Evolutionary conservation across 2,113 vertebrate species (phyloP), one percentile per base, ranked within the genome.

Genomic region (Xiphophorus hellerii): DNA sequence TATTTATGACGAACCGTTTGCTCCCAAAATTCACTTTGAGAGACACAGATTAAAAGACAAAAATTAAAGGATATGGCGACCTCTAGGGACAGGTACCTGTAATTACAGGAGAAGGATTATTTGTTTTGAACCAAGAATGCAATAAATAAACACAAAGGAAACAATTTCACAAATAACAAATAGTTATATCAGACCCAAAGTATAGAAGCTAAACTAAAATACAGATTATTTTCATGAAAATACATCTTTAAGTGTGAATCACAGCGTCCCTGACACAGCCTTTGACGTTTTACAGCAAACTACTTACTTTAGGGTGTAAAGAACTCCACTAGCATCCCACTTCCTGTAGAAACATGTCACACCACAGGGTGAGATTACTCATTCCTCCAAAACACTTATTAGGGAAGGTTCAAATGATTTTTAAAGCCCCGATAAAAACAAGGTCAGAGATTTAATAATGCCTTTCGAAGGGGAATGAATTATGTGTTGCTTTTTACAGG

Each of bases 401-500:
- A 58, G 10, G 25, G 20, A 25, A n/a, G 20, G 8, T 58, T 58
- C 22, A 58, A n/a, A 58, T 58, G 51, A 20, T 48, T 48, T 42
- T 48, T 48, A 48, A 48, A 29, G 30, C 62, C 30, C 1, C 15
- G 10, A 33, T 3, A 33, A 37, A 37, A 65, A n/a, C 7, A 37
- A 25, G 35, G 39, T 29, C 29, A 5, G 0, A 33, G 30, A 74
- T 62, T 28, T 60, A 10, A 17, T 51, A 37, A 2, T 5, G 20
- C 0, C 7, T 66, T 62, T 69, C 60, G 27, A 48, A 48, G 22
- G 8, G 25, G 51, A 58, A 58, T 58, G 25, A 58, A 0, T 58
- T 63, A 0, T 72, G 20, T n/a, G 81, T 29, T 81, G 13, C 79
- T 62, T 0, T 61, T 69, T 68, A 62, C 88, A 93, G 90, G 88